These are phyloP conservation scores for Nephrotoma guestfalica DNA, from an alignment of 2,888 invertebrate species.

Conservation along the genomic window DNA sequence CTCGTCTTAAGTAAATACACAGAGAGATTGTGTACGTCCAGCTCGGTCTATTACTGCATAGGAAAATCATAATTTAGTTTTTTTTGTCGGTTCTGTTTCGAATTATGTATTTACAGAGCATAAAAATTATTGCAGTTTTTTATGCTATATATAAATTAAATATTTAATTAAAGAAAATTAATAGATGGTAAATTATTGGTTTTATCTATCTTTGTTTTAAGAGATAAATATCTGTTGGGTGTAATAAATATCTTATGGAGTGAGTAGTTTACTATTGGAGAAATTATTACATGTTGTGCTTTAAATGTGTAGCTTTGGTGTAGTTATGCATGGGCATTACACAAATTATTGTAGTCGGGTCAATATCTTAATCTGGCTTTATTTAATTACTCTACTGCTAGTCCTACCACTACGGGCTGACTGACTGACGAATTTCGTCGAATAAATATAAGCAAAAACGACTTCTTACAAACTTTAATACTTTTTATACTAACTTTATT, in stretches of 20 bases:
- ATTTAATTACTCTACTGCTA: too few species aligned
- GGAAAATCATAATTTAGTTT: background rate
- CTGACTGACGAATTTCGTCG: too few species aligned
- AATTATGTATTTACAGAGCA: background rate
- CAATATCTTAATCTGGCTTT: too few species aligned
- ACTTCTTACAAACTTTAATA: too few species aligned
- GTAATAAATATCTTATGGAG: background rate
- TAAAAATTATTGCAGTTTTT: background rate
- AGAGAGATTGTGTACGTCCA: background rate
- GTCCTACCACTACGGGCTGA: too few species aligned
- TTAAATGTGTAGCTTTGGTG: too few species aligned
- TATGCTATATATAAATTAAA: background rate
- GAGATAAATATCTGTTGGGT: background rate
- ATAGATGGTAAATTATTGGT: background rate
- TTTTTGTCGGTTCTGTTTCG: background rate
- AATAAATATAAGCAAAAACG: too few species aligned
- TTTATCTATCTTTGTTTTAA: background rate
- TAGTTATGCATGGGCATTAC: too few species aligned
- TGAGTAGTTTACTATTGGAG: background rate
- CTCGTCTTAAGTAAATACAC: background rate
- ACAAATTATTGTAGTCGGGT: too few species aligned
- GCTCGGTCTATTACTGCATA: background rate
- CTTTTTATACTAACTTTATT: too few species aligned
- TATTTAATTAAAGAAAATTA: background rate
- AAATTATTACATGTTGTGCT: too few species aligned